Conservation (phyloP, 2,888 invertebrate genomes). For the Epirrhoe tristata region DNA sequence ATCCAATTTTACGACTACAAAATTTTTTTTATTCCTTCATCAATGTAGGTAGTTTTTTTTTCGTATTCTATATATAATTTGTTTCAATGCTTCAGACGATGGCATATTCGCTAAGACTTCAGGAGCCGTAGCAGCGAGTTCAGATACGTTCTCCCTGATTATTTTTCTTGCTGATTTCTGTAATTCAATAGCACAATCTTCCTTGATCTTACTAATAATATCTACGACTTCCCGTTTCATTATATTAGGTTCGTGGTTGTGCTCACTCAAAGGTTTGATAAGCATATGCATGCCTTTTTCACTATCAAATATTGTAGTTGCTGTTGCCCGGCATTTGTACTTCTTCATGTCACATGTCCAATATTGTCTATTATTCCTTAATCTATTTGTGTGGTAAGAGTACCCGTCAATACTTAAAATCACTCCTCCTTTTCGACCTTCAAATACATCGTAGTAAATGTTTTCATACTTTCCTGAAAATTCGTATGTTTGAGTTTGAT, state of each 20-base stretch:
- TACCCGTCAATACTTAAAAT: not conserved
- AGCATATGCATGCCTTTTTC: not conserved
- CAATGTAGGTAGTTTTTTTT: not conserved
- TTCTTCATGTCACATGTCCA: constrained; percentile 2
- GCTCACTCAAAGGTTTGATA: not conserved
- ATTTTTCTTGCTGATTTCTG: not conserved
- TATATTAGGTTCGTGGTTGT: not conserved
- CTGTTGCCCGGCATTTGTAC: not conserved
- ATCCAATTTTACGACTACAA: no score
- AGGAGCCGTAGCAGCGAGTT: not conserved
- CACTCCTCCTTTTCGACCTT: not conserved
- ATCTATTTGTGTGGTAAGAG: not conserved
- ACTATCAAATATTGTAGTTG: not conserved
- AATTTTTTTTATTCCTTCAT: no score
- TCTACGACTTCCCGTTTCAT: not conserved
- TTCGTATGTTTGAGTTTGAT: no score
- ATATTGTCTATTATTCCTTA: not conserved
- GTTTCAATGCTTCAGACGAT: not conserved
- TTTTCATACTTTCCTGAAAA: no score
- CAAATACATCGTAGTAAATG: not conserved
- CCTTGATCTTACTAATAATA: not conserved
- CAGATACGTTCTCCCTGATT: not conserved
- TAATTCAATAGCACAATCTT: not conserved
- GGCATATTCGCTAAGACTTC: constrained; percentile 2
- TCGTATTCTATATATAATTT: constrained; percentile 1